phyloP scores from a whole-genome alignment of 2,113 vertebrate species.

The Antechinus stuartii region DNA sequence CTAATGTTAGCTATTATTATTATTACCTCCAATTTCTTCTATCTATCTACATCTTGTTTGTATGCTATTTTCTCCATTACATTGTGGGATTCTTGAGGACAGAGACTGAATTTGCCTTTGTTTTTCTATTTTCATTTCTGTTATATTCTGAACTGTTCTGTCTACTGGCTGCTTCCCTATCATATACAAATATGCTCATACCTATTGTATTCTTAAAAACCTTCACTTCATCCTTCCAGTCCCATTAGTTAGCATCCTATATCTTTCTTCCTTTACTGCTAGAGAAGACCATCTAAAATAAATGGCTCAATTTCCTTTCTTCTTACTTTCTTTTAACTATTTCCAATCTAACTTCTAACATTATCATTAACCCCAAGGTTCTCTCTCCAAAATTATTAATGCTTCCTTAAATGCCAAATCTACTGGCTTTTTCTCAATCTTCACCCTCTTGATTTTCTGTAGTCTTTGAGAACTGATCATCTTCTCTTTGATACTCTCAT shows the following conservation, averaged over 20 bases:
- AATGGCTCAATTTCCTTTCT: neutral
- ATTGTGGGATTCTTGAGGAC: neutral
- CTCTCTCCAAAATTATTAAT: neutral
- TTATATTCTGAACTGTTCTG: neutral
- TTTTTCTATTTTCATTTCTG: neutral
- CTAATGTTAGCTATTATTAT: constrained; percentile 7
- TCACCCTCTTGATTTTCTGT: neutral
- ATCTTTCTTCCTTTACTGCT: neutral
- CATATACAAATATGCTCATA: neutral
- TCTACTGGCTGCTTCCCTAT: neutral
- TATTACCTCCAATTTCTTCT: neutral
- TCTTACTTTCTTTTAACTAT: neutral
- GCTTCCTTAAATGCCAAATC: neutral
- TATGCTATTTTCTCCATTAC: neutral
- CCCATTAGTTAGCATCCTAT: neutral
- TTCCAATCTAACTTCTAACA: neutral
- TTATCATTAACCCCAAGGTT: neutral
- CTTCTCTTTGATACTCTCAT: neutral
- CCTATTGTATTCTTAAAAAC: neutral
- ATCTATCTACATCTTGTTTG: neutral
- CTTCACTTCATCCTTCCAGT: neutral
- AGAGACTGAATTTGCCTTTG: neutral
- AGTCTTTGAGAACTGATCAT: neutral
- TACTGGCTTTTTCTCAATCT: neutral
- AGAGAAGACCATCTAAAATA: neutral